phyloP scores from a whole-genome alignment of 2,888 invertebrate genomes.

The Plebejus melissa region DNA sequence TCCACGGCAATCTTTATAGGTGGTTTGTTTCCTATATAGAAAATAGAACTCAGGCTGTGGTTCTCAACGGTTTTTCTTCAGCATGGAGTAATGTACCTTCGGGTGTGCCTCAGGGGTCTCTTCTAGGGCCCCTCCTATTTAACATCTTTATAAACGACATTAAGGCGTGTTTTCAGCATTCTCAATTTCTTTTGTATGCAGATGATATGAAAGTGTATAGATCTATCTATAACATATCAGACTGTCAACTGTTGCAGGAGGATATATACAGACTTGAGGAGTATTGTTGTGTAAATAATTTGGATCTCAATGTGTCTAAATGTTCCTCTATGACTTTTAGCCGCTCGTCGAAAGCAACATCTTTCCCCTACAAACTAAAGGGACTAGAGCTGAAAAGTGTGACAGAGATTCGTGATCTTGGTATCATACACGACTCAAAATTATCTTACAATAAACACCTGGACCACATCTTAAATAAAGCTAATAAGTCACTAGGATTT shows the following conservation, averaged over 20 bases:
- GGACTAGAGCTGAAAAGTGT: background rate
- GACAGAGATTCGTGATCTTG: background rate
- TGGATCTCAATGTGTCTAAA: background rate
- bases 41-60: background rate
- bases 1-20: background rate
- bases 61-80: background rate
- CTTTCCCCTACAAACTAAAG: background rate
- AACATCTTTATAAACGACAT: slow-evolving; percentile 1
- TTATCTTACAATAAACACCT: no score
- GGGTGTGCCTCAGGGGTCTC: background rate
- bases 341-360: background rate
- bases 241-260: background rate
- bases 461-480: no score
- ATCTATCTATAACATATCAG: background rate
- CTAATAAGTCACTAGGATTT: no score
- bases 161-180: background rate
- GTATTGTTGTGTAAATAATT: background rate
- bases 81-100: background rate
- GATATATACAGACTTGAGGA: background rate
- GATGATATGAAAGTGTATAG: background rate
- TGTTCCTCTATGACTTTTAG: background rate
- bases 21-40: background rate
- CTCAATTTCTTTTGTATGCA: background rate
- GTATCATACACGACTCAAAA: no score
- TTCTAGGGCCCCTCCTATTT: background rate